phyloP scores from a whole-genome alignment of 2,113 vertebrate species.

The Sinosuthora webbiana region DNA sequence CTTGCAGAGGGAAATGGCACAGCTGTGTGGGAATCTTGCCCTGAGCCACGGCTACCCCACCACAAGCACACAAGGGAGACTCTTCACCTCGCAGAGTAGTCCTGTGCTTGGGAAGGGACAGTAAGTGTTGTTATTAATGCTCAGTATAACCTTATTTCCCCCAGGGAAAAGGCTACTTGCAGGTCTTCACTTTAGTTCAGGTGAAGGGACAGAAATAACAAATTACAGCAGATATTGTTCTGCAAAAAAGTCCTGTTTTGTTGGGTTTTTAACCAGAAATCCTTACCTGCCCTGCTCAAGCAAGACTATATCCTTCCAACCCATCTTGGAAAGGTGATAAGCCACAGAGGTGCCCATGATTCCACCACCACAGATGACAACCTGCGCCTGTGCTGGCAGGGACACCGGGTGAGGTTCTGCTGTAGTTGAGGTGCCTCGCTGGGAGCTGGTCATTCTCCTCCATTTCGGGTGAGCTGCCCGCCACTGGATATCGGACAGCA shows the following conservation, averaged over 20 bases:
- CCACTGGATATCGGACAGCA: constrained; percentile 68
- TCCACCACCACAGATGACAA: constrained; percentile 95
- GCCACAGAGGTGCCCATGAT: constrained; percentile 93
- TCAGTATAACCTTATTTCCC: neutral
- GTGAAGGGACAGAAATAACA: neutral
- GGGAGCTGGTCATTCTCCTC: constrained; percentile 51
- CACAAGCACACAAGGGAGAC: neutral
- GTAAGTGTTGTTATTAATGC: accelerated
- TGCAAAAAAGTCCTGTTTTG: accelerated
- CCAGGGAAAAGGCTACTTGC: neutral
- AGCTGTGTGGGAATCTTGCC: too few species aligned
- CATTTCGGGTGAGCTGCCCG: constrained; percentile 49
- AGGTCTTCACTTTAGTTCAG: neutral
- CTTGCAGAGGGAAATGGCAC: neutral
- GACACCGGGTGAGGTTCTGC: constrained; percentile 61
- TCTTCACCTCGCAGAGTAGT: neutral
- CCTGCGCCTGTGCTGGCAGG: constrained; percentile 84
- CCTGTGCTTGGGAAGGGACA: neutral
- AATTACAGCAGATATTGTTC: neutral
- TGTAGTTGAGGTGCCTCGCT: constrained; percentile 24
- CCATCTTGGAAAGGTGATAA: constrained; percentile 93
- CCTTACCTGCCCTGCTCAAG: constrained; percentile 96
- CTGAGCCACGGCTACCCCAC: neutral
- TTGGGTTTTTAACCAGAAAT: neutral
- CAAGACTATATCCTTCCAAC: constrained; percentile 91